Evolutionary conservation across 2,888 invertebrate genomes (phyloP).

Genomic region (Mallateleia sp.): DNA sequence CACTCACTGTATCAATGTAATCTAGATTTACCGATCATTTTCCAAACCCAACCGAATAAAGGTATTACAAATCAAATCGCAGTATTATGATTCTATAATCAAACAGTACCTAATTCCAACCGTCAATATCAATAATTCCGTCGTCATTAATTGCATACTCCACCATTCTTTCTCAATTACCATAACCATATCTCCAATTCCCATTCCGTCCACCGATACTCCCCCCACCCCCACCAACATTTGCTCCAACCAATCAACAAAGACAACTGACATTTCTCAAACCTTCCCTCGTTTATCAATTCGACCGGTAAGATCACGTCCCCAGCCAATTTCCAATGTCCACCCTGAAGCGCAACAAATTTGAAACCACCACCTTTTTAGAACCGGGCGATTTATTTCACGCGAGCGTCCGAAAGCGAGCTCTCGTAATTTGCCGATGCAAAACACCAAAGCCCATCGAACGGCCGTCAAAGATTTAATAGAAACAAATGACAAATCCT

Average conservation of each 20-base stretch:
- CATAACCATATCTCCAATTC: neutral
- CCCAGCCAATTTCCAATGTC: no score
- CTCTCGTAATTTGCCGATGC: constrained; percentile 52
- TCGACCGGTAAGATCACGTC: no score
- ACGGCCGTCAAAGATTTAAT: constrained; percentile 62
- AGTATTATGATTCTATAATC: neutral
- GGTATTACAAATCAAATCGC: neutral
- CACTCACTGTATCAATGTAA: neutral
- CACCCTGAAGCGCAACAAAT: neutral
- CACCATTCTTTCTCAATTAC: neutral
- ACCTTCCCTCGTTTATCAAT: no score
- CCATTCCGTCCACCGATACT: no score
- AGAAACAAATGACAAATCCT: constrained; percentile 64
- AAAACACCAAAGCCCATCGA: constrained; percentile 64
- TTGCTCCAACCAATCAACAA: no score
- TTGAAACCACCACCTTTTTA: constrained; percentile 27
- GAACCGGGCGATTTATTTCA: constrained; percentile 38
- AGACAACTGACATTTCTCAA: no score
- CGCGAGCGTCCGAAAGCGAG: neutral
- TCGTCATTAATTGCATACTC: neutral
- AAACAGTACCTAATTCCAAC: neutral
- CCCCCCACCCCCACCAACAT: no score
- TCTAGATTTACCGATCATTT: no score
- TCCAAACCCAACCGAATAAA: neutral
- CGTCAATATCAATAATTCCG: neutral